Base-by-base conservation (phyloP, 1,140 invertebrate genomes). In the Lethrus apterus region DNA sequence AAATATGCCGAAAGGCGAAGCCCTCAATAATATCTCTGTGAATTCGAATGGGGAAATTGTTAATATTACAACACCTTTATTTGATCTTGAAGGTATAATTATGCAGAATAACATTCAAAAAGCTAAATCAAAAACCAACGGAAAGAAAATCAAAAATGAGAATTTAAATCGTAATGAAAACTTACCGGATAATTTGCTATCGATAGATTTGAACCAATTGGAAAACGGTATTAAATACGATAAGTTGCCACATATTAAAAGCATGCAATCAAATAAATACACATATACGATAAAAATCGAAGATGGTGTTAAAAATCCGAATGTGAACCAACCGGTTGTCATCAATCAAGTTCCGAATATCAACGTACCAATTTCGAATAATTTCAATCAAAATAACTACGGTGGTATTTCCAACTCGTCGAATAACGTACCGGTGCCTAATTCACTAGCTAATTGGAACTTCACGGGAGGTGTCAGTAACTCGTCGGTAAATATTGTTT, bases 11-110 rank as follows among this genome's bases (percentile, higher is more conserved):
- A 61, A 62, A 51, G 44, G 31, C 11, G 59, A 62, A 33, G 43
- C 50, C 18, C 41, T 62, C 11, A 59, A 52, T 43, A 62, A 62
- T 46, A 56, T 64, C 13, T 44, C 58, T 18, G 56, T 64, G 2
- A 64, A 60, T 51, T 49, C 58, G 7, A 59, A 60, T 44, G 59
- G 59, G 0, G 62, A 64, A 48, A 59, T 64, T 40, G 52, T 64
- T 19, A 59, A 60, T 44, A 57, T 64, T 18, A n/a, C n/a, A 38
- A 36, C 53, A 15, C 59, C 60, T 29, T 44, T 54, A 44, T 48
- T 55, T 9, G 59, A 64, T 48, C 51, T 59, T 29, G 56, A 59
- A 38, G 34, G 50, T 10, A 38, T 56, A 14, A 26, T 44, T 40
- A 11, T 26, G 33, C 15, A 59, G 54, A 50, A 49, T 47, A 15